phyloP scores from a whole-genome alignment of 2,888 invertebrate genomes.

The Synanthedon tipuliformis region DNA sequence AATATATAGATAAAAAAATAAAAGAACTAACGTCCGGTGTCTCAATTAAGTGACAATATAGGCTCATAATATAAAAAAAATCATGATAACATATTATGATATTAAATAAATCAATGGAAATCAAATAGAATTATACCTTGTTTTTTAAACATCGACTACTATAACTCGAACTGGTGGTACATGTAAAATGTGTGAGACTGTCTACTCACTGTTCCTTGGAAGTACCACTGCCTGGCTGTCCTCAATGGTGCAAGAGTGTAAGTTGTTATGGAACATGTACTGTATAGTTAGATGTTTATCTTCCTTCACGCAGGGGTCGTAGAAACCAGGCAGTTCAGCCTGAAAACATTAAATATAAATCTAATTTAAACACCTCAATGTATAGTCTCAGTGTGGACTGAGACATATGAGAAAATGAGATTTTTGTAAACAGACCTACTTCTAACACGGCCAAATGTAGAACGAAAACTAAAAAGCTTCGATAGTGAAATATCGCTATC shows the following conservation, averaged over 20 bases:
- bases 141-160: no score
- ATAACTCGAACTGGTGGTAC: no score
- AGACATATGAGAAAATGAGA: no score
- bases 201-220: slow-evolving; percentile 51
- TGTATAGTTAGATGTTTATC: slow-evolving; percentile 88
- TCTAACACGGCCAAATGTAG: no score
- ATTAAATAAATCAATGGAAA: not conserved
- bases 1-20: no score
- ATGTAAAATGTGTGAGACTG: no score
- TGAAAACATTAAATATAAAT: slow-evolving; percentile 49
- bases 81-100: not conserved
- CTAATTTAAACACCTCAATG: no score
- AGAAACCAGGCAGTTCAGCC: slow-evolving; percentile 96
- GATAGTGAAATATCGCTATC: no score
- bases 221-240: slow-evolving; percentile 81
- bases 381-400: no score
- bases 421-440: slow-evolving; percentile 1
- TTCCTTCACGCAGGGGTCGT: slow-evolving; percentile 94
- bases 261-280: slow-evolving; percentile 84
- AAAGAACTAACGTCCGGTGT: no score
- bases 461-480: no score
- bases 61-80: not conserved
- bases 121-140: no score
- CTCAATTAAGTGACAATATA: not conserved
- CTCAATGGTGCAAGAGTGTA: slow-evolving; percentile 81